These are phyloP conservation scores for Gryon sp. DNA, from an alignment of 1,140 invertebrate species.

Conservation along the genomic window DNA sequence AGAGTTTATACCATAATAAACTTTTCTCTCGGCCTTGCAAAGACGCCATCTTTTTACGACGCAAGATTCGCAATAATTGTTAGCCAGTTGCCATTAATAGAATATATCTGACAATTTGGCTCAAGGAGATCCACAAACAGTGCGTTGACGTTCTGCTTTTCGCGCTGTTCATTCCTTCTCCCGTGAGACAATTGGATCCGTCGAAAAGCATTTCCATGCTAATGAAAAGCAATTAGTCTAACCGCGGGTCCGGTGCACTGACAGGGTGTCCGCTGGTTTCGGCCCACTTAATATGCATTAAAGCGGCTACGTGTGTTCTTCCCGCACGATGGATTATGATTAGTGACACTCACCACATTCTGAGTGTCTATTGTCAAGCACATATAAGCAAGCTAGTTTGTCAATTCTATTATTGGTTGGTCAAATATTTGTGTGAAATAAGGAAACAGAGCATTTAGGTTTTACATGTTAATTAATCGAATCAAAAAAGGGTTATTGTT, in stretches of 20 bases:
- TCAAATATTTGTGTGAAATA: too few relatives aligned
- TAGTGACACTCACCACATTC: constrained; percentile 10
- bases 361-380: constrained; percentile 18
- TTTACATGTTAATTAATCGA: too few relatives aligned
- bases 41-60: constrained; percentile 36
- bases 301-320: constrained; percentile 33
- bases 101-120: constrained; percentile 66
- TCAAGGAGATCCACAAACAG: constrained; percentile 67
- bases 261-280: constrained; percentile 8
- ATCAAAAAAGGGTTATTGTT: too few relatives aligned
- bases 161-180: constrained; percentile 15
- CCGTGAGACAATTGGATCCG: constrained; percentile 24
- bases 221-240: constrained; percentile 25
- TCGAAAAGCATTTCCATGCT: constrained; percentile 27
- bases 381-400: constrained; percentile 17
- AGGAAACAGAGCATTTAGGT: too few relatives aligned
- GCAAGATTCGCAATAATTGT: constrained; percentile 45
- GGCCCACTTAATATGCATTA: constrained; percentile 42
- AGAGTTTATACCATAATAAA: constrained; percentile 39
- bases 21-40: constrained; percentile 49
- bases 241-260: not conserved
- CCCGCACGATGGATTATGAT: constrained; percentile 37
- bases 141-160: constrained; percentile 43
- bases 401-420: too few relatives aligned
- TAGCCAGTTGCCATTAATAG: constrained; percentile 61